Evolutionary conservation across 2,113 vertebrate species (phyloP).

Genomic region (Tricholaema leucomelas): DNA sequence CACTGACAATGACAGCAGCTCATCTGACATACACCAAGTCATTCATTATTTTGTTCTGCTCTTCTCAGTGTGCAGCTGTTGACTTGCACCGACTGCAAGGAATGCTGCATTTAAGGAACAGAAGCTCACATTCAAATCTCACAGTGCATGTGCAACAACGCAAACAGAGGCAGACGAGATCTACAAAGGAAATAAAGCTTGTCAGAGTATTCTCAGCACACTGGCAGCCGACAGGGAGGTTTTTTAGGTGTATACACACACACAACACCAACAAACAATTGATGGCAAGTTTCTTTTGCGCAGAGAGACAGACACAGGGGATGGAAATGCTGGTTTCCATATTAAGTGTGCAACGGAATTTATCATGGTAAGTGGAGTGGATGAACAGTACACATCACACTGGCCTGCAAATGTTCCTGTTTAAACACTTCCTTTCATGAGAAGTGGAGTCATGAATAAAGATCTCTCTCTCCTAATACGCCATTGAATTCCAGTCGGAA

Average conservation of each 20-base stretch:
- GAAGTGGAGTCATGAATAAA: background rate
- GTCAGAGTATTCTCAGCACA: background rate
- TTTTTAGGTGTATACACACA: too few relatives aligned
- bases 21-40: fast-evolving
- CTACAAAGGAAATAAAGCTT: background rate
- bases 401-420: background rate
- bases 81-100: background rate
- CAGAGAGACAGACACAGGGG: background rate
- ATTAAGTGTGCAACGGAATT: background rate
- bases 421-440: background rate
- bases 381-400: background rate
- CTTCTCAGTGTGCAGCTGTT: background rate
- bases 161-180: background rate
- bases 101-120: background rate
- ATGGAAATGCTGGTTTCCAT: background rate
- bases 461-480: background rate
- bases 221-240: background rate
- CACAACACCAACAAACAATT: background rate
- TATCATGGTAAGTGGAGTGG: background rate
- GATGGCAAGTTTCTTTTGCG: background rate
- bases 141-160: background rate
- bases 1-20: background rate
- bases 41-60: background rate
- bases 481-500: background rate
- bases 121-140: background rate